A percentile compares a stretch with the other conserved stretches of the same genome.
phyloP scores from a whole-genome alignment of 2,888 invertebrate genomes.

The Lapara coniferarum region DNA sequence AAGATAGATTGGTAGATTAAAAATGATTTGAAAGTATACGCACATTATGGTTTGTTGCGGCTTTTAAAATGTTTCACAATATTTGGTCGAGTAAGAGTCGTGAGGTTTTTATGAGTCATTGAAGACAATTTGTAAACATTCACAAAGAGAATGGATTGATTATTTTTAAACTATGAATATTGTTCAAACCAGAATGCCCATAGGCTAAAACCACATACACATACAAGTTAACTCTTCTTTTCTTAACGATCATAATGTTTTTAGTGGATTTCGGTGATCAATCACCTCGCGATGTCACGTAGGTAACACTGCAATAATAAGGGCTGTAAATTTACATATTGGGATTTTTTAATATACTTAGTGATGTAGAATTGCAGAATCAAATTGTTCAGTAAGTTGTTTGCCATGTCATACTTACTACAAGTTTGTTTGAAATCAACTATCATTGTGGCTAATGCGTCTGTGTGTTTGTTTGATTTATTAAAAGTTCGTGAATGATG shows the following conservation, averaged over 20 bases:
- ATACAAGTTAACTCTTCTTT: slow-evolving; percentile 53
- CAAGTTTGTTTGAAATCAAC: too few relatives aligned
- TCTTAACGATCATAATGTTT: slow-evolving; percentile 70
- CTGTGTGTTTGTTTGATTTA: too few relatives aligned
- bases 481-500: too few relatives aligned
- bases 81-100: slow-evolving; percentile 64
- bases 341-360: too few relatives aligned
- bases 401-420: too few relatives aligned
- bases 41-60: slow-evolving; percentile 47
- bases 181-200: slow-evolving; percentile 65
- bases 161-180: slow-evolving; percentile 80
- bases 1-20: slow-evolving; percentile 35
- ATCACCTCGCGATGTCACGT: too few relatives aligned
- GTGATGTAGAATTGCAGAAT: too few relatives aligned
- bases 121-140: slow-evolving; percentile 77
- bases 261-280: slow-evolving; percentile 30
- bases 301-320: too few relatives aligned
- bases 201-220: background rate
- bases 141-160: slow-evolving; percentile 80
- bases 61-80: slow-evolving; percentile 69
- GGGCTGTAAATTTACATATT: too few relatives aligned
- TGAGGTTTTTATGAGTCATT: slow-evolving; percentile 75
- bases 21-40: slow-evolving; percentile 55
- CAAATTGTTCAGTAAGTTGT: too few relatives aligned
- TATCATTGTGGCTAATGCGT: too few relatives aligned